phyloP scores from a whole-genome alignment of 2,797 vertebrate genomes.

The Cyprinodon diabolis region DNA sequence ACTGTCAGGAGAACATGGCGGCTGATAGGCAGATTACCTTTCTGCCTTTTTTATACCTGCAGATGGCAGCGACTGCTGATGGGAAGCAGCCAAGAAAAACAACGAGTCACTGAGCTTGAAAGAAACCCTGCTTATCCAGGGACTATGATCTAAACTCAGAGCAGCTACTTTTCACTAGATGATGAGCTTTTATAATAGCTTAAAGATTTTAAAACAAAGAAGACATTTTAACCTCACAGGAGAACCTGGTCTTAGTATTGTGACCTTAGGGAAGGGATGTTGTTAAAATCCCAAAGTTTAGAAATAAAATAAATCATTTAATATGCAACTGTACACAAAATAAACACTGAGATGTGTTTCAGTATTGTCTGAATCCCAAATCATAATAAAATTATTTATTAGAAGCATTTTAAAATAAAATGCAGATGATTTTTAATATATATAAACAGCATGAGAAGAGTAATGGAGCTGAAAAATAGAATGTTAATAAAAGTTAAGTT shows the following conservation, averaged over 20 bases:
- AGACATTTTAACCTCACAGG: fast-evolving
- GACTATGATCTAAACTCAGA: not conserved
- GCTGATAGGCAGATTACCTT: not conserved
- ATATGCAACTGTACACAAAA: not conserved
- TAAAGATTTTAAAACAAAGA: not conserved
- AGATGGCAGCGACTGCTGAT: not conserved
- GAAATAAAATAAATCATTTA: not conserved
- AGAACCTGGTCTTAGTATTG: not conserved
- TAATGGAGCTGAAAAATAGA: not conserved
- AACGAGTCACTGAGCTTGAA: not conserved
- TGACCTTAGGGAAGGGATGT: not conserved
- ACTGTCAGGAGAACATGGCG: not conserved
- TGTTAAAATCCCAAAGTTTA: not conserved
- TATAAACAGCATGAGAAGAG: not conserved
- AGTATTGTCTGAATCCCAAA: not conserved
- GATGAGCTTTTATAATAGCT: not conserved
- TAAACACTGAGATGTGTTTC: not conserved
- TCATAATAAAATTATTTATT: not conserved
- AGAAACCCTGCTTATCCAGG: not conserved
- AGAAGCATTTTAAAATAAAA: not conserved
- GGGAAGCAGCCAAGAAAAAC: slow-evolving; percentile 5
- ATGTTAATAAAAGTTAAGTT: too few species aligned
- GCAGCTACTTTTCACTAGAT: not conserved
- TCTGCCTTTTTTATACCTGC: fast-evolving
- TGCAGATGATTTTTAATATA: not conserved